phyloP scores from a whole-genome alignment of 2,113 vertebrate genomes.

The Meriones unguiculatus region DNA sequence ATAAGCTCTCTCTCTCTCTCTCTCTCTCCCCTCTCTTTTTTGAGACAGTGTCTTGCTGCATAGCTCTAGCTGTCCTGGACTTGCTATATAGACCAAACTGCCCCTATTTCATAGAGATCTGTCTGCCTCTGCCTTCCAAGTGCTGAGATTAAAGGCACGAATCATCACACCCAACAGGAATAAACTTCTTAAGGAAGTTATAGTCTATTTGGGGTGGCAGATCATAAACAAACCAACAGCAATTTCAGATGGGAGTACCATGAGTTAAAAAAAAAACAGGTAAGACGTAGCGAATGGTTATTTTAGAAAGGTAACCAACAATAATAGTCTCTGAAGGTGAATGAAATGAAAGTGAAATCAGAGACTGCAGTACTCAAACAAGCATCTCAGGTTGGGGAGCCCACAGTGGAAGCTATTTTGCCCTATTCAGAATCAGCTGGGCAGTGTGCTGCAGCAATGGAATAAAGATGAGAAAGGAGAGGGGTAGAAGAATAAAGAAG shows the following conservation, averaged over 20 bases:
- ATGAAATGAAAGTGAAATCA: background rate
- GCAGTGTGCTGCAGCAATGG: background rate
- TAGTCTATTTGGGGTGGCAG: background rate
- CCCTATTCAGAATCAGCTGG: background rate
- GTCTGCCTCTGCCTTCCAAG: background rate
- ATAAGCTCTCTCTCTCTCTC: background rate
- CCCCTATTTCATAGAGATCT: background rate
- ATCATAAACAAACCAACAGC: background rate
- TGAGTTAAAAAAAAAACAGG: background rate
- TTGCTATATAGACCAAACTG: background rate
- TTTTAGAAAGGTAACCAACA: background rate
- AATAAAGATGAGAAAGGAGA: background rate
- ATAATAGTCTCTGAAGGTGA: background rate
- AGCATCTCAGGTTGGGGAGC: background rate
- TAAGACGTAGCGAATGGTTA: background rate
- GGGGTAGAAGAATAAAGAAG: background rate
- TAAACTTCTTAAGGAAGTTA: background rate
- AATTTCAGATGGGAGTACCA: background rate
- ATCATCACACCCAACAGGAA: background rate
- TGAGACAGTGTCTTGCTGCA: background rate
- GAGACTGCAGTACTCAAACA: background rate
- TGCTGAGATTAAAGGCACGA: background rate
- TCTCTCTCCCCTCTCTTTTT: no score
- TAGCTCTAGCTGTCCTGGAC: background rate
- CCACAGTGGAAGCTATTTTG: background rate